A percentile compares a stretch with the other conserved stretches of the same genome.
phyloP scores from a whole-genome alignment of 2,888 invertebrate genomes.

The Theretra japonica region DNA sequence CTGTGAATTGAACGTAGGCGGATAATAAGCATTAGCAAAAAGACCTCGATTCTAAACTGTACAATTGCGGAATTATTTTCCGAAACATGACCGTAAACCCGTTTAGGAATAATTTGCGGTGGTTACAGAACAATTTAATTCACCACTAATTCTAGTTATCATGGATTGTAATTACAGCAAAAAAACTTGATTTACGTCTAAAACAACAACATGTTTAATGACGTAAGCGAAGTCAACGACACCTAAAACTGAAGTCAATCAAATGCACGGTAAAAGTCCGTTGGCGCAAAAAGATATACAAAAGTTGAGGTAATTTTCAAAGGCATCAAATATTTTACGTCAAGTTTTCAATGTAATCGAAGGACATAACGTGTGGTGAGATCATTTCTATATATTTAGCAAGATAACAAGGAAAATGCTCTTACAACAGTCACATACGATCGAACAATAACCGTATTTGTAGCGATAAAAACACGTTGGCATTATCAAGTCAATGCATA shows the following conservation, averaged over 20 bases:
- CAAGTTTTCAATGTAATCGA: conserved; percentile 4
- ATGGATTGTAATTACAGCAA: no score
- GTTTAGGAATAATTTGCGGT: no score
- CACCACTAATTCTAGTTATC: no score
- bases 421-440: background rate
- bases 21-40: background rate
- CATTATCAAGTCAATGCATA: background rate
- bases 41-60: background rate
- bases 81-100: background rate
- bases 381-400: conserved; percentile 13
- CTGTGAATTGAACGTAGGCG: background rate
- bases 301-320: background rate
- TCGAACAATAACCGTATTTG: background rate
- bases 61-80: background rate
- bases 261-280: conserved; percentile 24
- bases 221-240: conserved; percentile 51
- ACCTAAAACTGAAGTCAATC: conserved; percentile 35
- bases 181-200: no score
- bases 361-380: background rate
- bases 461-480: background rate
- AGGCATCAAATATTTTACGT: background rate
- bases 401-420: background rate
- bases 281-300: background rate
- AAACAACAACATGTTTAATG: conserved; percentile 19
- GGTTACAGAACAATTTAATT: no score